Percentiles rank a stretch among this genome's conserved stretches.
These are phyloP conservation scores for Coenonympha glycerion DNA, from an alignment of 2,888 invertebrate genomes.

Conservation along the genomic window DNA sequence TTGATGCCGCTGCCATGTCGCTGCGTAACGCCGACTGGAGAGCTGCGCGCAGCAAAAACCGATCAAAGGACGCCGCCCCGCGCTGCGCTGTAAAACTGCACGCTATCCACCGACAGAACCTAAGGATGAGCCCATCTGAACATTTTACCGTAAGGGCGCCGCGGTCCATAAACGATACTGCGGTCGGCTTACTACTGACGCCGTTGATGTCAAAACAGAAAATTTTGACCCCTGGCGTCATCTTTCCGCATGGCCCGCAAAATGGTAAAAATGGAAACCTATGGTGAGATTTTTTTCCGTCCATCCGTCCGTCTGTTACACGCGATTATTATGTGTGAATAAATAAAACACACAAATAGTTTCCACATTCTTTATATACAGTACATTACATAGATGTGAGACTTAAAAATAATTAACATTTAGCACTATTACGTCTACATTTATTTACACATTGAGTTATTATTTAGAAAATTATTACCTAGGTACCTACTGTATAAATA, in stretches of 20 bases:
- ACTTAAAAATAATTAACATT: constrained; percentile 73
- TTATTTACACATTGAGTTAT: constrained; percentile 55
- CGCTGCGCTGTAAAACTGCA: neutral
- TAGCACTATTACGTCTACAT: constrained; percentile 47
- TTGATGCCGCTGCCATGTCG: constrained; percentile 16
- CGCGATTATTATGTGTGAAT: neutral
- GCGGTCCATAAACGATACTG: no score
- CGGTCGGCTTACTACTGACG: no score
- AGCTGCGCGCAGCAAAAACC: constrained; percentile 7
- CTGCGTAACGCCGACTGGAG: neutral
- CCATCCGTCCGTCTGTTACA: neutral
- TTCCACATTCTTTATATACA: constrained; percentile 67
- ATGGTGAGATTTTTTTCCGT: no score
- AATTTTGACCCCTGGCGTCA: no score
- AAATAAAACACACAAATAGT: constrained; percentile 29
- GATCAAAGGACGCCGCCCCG: constrained; percentile 15
- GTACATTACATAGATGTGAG: constrained; percentile 49
- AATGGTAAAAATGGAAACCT: no score
- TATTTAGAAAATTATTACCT: constrained; percentile 36
- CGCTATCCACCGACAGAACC: no score
- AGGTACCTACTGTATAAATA: no score
- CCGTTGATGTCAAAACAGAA: no score
- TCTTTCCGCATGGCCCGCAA: no score
- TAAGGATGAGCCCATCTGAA: no score
- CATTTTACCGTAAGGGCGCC: no score